Conservation (phyloP, 1,140 invertebrate species). For the Euglossa dilemma region DNA sequence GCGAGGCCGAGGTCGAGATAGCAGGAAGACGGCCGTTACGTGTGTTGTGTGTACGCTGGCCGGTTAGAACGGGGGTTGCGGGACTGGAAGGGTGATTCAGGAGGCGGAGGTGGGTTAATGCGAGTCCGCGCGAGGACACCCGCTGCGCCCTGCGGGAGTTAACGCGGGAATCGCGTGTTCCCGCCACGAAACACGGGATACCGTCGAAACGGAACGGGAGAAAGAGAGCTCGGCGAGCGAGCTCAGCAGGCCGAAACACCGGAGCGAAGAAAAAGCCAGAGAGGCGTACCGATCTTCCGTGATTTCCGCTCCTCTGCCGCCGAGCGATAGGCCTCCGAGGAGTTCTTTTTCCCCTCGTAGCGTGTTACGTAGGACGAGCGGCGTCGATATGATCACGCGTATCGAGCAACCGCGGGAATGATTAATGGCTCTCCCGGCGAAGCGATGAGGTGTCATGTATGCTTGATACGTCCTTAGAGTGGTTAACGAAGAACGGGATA, state of each 20-base stretch:
- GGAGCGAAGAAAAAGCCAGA: not conserved
- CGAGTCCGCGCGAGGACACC: slow-evolving; percentile 77
- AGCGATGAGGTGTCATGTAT: not conserved
- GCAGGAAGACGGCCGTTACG: slow-evolving; percentile 47
- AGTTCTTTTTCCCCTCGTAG: not conserved
- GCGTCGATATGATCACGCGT: not conserved
- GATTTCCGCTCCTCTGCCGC: slow-evolving; percentile 45
- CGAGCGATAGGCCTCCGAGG: not conserved
- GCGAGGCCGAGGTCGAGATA: slow-evolving; percentile 61
- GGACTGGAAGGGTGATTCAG: slow-evolving; percentile 27
- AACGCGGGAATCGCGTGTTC: slow-evolving; percentile 81
- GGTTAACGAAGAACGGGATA: not conserved
- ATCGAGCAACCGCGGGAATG: not conserved
- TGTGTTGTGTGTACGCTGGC: slow-evolving; percentile 62
- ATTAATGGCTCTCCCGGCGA: not conserved
- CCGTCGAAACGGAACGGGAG: slow-evolving; percentile 43
- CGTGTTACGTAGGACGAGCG: not conserved
- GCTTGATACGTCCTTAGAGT: not conserved
- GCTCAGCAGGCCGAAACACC: slow-evolving; percentile 11
- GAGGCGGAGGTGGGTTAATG: slow-evolving; percentile 74
- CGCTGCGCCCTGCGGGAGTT: slow-evolving; percentile 78
- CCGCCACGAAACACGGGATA: slow-evolving; percentile 69
- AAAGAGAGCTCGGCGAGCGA: slow-evolving; percentile 22
- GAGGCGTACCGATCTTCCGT: slow-evolving; percentile 31
- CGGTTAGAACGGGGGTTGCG: slow-evolving; percentile 21